Evolutionary conservation across 2,888 invertebrate genomes (phyloP).

Genomic region (Tipula confusa): DNA sequence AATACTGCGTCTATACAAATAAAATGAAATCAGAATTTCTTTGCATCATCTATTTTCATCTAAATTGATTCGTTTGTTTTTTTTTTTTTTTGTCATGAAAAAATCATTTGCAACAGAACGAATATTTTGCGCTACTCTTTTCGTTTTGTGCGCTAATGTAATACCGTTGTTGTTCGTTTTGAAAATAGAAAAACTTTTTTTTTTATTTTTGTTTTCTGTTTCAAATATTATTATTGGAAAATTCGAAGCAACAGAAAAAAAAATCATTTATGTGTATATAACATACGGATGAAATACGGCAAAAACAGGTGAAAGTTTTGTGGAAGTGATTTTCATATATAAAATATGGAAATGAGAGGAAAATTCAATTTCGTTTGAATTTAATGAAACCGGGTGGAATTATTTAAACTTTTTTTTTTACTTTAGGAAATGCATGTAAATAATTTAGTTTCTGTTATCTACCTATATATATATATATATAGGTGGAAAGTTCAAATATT

Average conservation of each 20-base stretch:
- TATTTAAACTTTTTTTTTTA: not conserved
- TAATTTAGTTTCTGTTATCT: not conserved
- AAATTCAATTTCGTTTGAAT: constrained; percentile 20
- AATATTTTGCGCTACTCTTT: not conserved
- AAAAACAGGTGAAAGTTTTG: constrained; percentile 21
- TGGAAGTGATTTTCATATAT: constrained; percentile 8
- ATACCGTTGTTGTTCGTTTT: not conserved
- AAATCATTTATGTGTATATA: not conserved
- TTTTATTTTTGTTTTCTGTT: not conserved
- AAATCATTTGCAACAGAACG: not conserved
- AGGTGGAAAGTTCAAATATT: constrained; percentile 14
- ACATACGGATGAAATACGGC: not conserved
- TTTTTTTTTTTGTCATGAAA: not conserved
- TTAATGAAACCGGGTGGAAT: constrained; percentile 25
- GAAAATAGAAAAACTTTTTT: constrained; percentile 3
- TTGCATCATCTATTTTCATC: not conserved
- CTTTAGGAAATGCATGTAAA: not conserved
- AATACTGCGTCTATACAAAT: not conserved
- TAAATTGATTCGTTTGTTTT: too few relatives aligned
- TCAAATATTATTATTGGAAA: constrained; percentile 25
- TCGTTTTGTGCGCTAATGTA: constrained; percentile 3
- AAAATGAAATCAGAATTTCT: not conserved
- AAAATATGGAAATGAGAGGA: constrained; percentile 16
- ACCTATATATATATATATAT: not conserved
- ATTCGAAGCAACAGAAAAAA: not conserved